Conservation (phyloP, 2,113 vertebrate species). For the Hippocampus guttulatus region DNA sequence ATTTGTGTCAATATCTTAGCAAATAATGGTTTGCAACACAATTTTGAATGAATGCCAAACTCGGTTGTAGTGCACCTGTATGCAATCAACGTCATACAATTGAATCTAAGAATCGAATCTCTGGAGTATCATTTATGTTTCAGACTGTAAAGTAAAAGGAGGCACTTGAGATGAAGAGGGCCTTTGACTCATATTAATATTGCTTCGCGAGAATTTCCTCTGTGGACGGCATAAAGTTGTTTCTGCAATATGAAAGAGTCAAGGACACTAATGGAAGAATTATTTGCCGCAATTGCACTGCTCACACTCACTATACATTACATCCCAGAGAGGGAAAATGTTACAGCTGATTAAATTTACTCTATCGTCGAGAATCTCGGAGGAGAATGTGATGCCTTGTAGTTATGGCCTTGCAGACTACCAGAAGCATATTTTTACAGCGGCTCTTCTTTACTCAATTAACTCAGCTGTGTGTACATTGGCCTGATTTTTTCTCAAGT, state of each 20-base stretch:
- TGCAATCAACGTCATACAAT: background rate
- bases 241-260: background rate
- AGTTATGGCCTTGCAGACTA: background rate
- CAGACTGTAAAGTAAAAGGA: conserved; percentile 36
- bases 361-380: background rate
- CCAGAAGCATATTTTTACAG: background rate
- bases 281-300: background rate
- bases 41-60: background rate
- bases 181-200: background rate
- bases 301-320: background rate
- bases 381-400: background rate
- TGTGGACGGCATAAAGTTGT: background rate
- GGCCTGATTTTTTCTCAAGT: background rate
- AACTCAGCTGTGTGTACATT: background rate
- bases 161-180: conserved; percentile 8
- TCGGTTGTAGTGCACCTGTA: background rate
- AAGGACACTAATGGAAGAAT: conserved; percentile 1
- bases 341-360: background rate
- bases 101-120: background rate
- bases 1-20: background rate
- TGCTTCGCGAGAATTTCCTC: background rate
- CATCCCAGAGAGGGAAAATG: background rate
- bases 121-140: conserved; percentile 1
- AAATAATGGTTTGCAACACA: background rate
- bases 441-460: background rate